Conservation (phyloP, 2,113 vertebrate species). For the Xenopus borealis region DNA sequence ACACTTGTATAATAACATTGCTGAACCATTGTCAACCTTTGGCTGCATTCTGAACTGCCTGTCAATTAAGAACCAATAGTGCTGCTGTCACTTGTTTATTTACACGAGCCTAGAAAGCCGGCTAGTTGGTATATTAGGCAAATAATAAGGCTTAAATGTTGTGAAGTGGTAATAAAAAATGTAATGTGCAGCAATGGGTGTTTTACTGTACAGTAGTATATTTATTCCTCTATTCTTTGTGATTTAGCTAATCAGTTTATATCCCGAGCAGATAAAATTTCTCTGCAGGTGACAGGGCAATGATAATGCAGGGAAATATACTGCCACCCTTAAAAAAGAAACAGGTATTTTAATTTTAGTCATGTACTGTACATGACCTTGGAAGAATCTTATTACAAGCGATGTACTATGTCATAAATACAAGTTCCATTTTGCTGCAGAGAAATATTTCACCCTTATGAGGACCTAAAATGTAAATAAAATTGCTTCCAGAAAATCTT, state of each 20-base stretch:
- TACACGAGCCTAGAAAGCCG: neutral
- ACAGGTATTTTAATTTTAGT: constrained; percentile 54
- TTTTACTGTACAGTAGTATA: too few species aligned
- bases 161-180: neutral
- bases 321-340: constrained; percentile 13
- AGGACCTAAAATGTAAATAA: constrained; percentile 74
- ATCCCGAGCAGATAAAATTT: neutral
- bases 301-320: neutral
- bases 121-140: neutral
- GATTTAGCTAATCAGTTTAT: neutral
- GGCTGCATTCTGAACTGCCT: neutral
- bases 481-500: constrained; percentile 64
- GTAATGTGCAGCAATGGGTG: neutral
- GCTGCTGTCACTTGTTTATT: neutral
- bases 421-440: constrained; percentile 57
- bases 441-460: constrained; percentile 68
- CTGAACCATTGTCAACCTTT: neutral
- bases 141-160: neutral
- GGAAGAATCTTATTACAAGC: constrained; percentile 52
- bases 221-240: constrained; percentile 26
- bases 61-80: neutral
- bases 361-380: constrained; percentile 60
- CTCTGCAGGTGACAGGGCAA: constrained; percentile 38
- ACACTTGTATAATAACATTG: neutral
- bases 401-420: constrained; percentile 53